A percentile compares a stretch with the other conserved stretches of the same genome.
Evolutionary conservation across 2,797 vertebrate species (phyloP).

Genomic region (Austrolebias charrua): DNA sequence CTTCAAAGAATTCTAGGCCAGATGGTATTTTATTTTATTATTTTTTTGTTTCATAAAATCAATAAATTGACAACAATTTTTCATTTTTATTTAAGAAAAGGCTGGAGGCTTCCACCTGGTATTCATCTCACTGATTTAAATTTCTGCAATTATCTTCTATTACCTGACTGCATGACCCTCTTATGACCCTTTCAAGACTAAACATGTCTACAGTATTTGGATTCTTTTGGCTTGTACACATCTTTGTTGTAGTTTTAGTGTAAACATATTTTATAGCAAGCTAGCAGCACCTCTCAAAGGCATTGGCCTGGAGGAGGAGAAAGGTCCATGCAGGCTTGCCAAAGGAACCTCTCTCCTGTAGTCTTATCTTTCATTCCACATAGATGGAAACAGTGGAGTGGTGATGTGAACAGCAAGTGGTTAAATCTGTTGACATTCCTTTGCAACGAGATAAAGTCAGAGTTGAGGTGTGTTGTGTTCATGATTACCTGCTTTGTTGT

Average conservation of each 20-base stretch:
- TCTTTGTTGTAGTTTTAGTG: conserved; percentile 45
- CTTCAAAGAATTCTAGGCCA: too few species aligned
- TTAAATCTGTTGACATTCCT: conserved; percentile 70
- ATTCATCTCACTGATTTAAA: conserved; percentile 5
- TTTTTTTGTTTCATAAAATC: too few species aligned
- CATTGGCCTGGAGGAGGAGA: conserved; percentile 22
- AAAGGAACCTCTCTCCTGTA: conserved; percentile 42
- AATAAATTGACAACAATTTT: conserved; percentile 11
- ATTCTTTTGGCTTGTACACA: conserved; percentile 32
- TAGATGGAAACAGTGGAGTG: conserved; percentile 49
- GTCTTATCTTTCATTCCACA: conserved; percentile 60
- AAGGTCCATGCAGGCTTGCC: conserved; percentile 9
- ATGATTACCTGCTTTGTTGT: conserved; percentile 22
- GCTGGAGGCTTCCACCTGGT: not conserved
- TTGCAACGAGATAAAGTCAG: conserved; percentile 33
- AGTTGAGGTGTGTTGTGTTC: conserved; percentile 36
- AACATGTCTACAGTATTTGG: conserved; percentile 21
- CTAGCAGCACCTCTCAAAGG: conserved; percentile 19
- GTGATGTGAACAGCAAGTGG: conserved; percentile 49
- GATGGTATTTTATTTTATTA: too few species aligned
- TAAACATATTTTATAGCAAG: conserved; percentile 45
- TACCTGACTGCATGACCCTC: conserved; percentile 17
- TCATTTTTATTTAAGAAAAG: conserved; percentile 16
- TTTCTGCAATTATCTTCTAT: conserved; percentile 26
- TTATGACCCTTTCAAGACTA: conserved; percentile 29